These are phyloP conservation scores for Oasisia sp. DNA, from an alignment of 2,888 invertebrate genomes.

Conservation along the genomic window DNA sequence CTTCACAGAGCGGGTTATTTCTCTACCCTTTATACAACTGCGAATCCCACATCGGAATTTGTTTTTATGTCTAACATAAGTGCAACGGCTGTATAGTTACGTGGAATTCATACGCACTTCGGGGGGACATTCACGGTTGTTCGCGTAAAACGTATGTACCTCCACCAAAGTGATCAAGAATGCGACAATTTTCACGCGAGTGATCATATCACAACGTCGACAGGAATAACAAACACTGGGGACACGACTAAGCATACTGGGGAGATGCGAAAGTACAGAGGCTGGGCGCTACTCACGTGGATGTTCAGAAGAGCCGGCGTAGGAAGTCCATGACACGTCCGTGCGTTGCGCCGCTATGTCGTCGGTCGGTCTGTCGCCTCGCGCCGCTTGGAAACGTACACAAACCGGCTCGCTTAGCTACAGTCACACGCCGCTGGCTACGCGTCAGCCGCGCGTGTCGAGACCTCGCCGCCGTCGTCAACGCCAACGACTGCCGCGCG, in stretches of 20 bases:
- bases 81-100: background rate
- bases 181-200: background rate
- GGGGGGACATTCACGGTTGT: background rate
- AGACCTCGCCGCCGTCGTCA: background rate
- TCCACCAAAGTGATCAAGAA: background rate
- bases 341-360: background rate
- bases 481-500: background rate
- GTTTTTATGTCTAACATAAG: background rate
- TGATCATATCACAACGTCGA: background rate
- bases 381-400: slow-evolving; percentile 7
- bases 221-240: background rate
- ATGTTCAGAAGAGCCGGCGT: background rate
- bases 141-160: background rate
- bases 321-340: slow-evolving; percentile 4
- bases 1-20: background rate
- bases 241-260: background rate
- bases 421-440: slow-evolving; percentile 3
- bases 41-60: background rate
- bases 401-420: background rate
- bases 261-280: background rate
- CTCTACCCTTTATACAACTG: background rate
- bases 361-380: background rate
- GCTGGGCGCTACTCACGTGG: background rate
- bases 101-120: background rate
- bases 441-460: background rate